These are phyloP conservation scores for Steinernema feltiae DNA, from an alignment of 1,140 invertebrate genomes.

Conservation along the genomic window DNA sequence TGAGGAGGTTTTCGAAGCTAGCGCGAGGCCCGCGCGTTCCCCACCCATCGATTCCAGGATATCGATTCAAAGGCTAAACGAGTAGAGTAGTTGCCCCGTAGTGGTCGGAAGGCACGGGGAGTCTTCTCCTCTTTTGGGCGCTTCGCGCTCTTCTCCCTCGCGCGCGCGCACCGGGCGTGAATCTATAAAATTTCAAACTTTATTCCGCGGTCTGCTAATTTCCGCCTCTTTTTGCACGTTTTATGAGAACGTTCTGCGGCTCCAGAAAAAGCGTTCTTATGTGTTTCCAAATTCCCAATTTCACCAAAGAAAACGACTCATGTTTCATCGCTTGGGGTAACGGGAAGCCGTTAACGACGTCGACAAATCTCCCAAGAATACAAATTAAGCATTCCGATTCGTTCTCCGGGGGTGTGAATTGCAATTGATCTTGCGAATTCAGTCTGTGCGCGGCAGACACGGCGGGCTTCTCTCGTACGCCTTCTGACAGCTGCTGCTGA, in stretches of 20 bases:
- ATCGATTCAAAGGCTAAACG: constrained; percentile 13
- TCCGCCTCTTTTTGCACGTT: too few species aligned
- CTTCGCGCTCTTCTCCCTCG: too few species aligned
- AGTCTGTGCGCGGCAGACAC: background rate
- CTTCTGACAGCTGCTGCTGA: too few species aligned
- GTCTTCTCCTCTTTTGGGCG: background rate
- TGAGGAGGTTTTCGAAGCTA: constrained; percentile 10
- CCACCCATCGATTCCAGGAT: constrained; percentile 9
- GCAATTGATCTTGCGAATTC: background rate
- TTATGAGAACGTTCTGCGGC: too few species aligned
- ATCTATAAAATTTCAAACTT: too few species aligned
- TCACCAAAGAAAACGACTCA: background rate
- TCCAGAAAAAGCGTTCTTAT: too few species aligned
- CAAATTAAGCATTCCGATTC: too few species aligned
- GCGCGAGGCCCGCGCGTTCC: background rate
- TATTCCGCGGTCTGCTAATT: too few species aligned
- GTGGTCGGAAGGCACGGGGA: background rate
- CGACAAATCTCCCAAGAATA: too few species aligned
- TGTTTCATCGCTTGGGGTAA: background rate
- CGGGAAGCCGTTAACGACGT: background rate
- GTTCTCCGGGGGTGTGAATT: too few species aligned
- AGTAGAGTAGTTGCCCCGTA: constrained; percentile 10
- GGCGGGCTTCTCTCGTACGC: too few species aligned
- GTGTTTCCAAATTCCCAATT: background rate
- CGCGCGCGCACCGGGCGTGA: too few species aligned